A percentile compares a stretch with the other conserved stretches of the same genome.
Evolutionary conservation across 2,888 invertebrate species (phyloP).

Genomic region (Caenorhabditis afra): DNA sequence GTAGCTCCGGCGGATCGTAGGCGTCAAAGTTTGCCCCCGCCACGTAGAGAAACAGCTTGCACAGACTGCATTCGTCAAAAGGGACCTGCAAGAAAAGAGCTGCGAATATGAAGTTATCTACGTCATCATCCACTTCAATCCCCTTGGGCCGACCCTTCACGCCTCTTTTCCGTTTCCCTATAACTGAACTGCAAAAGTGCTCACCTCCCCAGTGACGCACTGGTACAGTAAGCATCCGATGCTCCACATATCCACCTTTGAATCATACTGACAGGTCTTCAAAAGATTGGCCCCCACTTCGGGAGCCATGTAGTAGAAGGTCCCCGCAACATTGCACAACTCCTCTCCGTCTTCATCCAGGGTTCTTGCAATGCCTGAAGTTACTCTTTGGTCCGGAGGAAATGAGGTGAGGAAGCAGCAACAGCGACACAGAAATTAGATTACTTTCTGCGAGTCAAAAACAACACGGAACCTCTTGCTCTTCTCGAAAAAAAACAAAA

Average conservation of each 20-base stretch:
- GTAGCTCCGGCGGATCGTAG: slow-evolving; percentile 77
- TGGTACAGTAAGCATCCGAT: slow-evolving; percentile 80
- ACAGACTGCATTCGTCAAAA: slow-evolving; percentile 77
- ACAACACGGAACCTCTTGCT: slow-evolving; percentile 7
- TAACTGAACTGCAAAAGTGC: background rate
- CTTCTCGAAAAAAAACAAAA: background rate
- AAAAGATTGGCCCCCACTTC: slow-evolving; percentile 79
- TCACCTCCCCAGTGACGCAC: slow-evolving; percentile 76
- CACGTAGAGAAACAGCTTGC: slow-evolving; percentile 78
- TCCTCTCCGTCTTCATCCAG: slow-evolving; percentile 69
- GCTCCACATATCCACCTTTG: slow-evolving; percentile 80
- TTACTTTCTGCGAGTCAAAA: slow-evolving; percentile 3
- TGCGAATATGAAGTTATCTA: slow-evolving; percentile 49
- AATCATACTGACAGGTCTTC: slow-evolving; percentile 73
- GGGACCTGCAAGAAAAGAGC: slow-evolving; percentile 79
- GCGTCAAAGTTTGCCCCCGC: slow-evolving; percentile 79
- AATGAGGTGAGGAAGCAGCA: slow-evolving; percentile 7
- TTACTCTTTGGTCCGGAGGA: slow-evolving; percentile 3
- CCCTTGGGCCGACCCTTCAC: background rate
- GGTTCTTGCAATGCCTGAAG: slow-evolving; percentile 76
- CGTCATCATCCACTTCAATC: slow-evolving; percentile 36
- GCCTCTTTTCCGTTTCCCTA: background rate
- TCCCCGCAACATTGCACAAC: slow-evolving; percentile 79
- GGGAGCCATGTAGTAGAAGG: slow-evolving; percentile 79
- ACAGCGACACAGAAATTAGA: slow-evolving; percentile 6